Conservation (phyloP, 2,888 invertebrate species). For the Thereva nobilitata region DNA sequence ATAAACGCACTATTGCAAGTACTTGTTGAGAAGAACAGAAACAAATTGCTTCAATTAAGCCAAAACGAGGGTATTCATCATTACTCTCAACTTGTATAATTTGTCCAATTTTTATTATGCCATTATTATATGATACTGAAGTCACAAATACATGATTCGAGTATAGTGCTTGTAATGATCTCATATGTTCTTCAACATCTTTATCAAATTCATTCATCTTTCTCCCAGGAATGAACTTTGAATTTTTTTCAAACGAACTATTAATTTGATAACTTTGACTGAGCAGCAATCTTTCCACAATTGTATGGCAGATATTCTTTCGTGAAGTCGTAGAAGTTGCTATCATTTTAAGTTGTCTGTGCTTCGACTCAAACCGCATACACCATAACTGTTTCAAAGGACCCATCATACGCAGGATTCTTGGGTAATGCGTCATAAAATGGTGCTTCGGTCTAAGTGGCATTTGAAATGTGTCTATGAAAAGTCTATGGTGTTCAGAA, state of each 20-base stretch:
- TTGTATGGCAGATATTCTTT: no score
- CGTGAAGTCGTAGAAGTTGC: not conserved
- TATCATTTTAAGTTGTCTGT: conserved; percentile 3
- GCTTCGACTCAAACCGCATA: conserved; percentile 15
- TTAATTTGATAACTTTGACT: no score
- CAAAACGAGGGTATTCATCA: conserved; percentile 11
- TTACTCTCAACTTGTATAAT: conserved; percentile 16
- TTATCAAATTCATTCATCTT: no score
- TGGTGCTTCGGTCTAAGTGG: conserved; percentile 24
- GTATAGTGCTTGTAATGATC: no score
- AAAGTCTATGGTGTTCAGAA: not conserved
- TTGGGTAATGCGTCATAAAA: conserved; percentile 18
- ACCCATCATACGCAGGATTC: conserved; percentile 40
- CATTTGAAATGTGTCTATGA: conserved; percentile 1
- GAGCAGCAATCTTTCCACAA: no score
- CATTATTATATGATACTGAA: conserved; percentile 9
- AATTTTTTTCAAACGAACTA: no score
- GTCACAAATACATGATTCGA: not conserved
- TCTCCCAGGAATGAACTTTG: no score
- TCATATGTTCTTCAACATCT: no score
- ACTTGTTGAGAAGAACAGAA: conserved; percentile 14
- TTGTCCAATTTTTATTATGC: conserved; percentile 1
- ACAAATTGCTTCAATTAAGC: not conserved
- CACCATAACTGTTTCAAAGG: conserved; percentile 37
- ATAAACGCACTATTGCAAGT: not conserved